These are phyloP conservation scores for Hirudinaria manillensis DNA, from an alignment of 2,888 invertebrate genomes.

Conservation along the genomic window DNA sequence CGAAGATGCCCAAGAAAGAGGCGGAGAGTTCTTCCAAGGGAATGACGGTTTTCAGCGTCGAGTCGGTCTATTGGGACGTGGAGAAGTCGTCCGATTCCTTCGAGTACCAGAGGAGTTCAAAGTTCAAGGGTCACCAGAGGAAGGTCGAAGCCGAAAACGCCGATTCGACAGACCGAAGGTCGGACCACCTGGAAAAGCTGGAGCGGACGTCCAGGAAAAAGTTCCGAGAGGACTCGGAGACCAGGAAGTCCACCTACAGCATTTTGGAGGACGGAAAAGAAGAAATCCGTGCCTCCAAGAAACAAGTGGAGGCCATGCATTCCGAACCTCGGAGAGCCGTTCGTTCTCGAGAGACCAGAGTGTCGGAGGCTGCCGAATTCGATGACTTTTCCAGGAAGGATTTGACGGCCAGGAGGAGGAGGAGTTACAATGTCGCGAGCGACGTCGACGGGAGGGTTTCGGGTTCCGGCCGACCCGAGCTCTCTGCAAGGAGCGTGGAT, in stretches of 20 bases:
- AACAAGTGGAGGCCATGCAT: too few relatives aligned
- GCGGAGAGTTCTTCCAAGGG: neutral
- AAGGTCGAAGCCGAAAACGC: neutral
- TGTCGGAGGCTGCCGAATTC: neutral
- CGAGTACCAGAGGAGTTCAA: neutral
- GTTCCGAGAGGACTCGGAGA: neutral
- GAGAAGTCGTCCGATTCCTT: slow-evolving; percentile 12
- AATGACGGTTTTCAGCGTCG: slow-evolving; percentile 11
- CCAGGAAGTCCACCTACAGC: neutral
- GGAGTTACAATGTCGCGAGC: neutral
- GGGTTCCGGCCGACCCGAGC: neutral
- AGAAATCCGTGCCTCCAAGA: too few relatives aligned
- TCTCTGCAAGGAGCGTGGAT: neutral
- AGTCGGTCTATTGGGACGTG: slow-evolving; percentile 20
- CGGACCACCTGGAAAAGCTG: neutral
- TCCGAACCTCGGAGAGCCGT: too few relatives aligned
- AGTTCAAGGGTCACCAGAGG: neutral
- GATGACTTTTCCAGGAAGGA: neutral
- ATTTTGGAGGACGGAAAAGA: too few relatives aligned
- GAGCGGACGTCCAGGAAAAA: slow-evolving; percentile 11
- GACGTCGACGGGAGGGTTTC: neutral
- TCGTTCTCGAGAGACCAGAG: neutral
- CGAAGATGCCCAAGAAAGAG: neutral
- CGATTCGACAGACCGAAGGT: neutral
- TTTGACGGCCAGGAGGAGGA: neutral